Conservation (phyloP, 2,797 vertebrate genomes). For the Lophura swinhoii region DNA sequence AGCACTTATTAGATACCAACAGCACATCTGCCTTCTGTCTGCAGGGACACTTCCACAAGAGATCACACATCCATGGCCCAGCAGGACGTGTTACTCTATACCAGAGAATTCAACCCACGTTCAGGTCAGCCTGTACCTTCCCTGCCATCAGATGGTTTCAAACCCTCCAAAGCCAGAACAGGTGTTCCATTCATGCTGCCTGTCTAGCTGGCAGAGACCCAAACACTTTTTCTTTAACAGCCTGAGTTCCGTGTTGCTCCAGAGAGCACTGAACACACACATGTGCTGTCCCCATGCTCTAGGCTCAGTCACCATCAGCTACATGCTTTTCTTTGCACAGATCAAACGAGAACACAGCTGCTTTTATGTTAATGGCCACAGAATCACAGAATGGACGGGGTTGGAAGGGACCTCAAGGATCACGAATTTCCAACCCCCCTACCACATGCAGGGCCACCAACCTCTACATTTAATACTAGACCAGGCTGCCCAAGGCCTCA, state of each 20-base stretch:
- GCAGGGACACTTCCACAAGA: neutral
- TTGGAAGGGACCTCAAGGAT: too few species aligned
- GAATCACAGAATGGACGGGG: too few species aligned
- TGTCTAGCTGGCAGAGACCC: constrained; percentile 69
- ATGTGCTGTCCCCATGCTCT: neutral
- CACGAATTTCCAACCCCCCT: too few species aligned
- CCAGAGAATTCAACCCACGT: constrained; percentile 56
- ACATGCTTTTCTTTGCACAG: neutral
- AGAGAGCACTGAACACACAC: neutral
- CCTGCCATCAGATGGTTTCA: constrained; percentile 55
- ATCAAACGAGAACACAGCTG: constrained; percentile 49
- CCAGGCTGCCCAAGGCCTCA: too few species aligned
- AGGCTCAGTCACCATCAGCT: neutral
- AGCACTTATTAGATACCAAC: neutral
- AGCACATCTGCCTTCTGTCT: constrained; percentile 1
- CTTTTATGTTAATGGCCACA: constrained; percentile 53
- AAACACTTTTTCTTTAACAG: constrained; percentile 59
- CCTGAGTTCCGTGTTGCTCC: constrained; percentile 11
- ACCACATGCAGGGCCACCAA: too few species aligned
- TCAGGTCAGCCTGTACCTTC: constrained; percentile 72
- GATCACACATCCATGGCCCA: constrained; percentile 32
- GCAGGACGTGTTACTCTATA: constrained; percentile 59
- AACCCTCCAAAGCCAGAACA: constrained; percentile 69
- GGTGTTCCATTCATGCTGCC: constrained; percentile 75
- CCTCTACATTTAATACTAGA: too few species aligned